Evolutionary conservation across 2,113 vertebrate genomes (phyloP).

Genomic region (Aptenodytes patagonicus): DNA sequence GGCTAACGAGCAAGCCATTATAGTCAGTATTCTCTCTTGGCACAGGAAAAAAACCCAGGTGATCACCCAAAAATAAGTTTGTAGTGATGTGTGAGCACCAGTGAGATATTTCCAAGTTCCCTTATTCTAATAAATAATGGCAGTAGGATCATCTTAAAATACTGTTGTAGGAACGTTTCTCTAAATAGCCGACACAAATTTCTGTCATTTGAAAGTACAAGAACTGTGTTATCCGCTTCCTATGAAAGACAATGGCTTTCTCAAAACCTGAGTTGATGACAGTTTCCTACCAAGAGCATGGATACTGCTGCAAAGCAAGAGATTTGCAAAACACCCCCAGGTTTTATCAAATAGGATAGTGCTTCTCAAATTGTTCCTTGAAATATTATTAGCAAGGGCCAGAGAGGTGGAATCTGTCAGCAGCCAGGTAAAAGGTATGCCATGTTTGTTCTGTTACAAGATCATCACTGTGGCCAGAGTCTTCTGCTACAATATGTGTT

Average conservation of each 20-base stretch:
- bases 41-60: neutral
- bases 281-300: neutral
- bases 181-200: neutral
- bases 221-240: neutral
- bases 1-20: neutral
- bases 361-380: neutral
- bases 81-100: neutral
- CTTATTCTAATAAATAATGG: neutral
- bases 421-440: neutral
- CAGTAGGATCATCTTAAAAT: neutral
- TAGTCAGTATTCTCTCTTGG: neutral
- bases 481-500: fast-evolving
- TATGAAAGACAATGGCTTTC: neutral
- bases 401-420: neutral
- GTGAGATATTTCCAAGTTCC: neutral
- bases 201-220: neutral
- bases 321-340: neutral
- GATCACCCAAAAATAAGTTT: neutral
- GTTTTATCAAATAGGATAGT: neutral
- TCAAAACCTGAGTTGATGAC: neutral
- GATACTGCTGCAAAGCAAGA: neutral
- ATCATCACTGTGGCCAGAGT: neutral
- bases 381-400: neutral
- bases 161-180: neutral
- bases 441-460: fast-evolving